phyloP scores from a whole-genome alignment of 2,888 invertebrate species.

The Acanthosepion pharaonis region DNA sequence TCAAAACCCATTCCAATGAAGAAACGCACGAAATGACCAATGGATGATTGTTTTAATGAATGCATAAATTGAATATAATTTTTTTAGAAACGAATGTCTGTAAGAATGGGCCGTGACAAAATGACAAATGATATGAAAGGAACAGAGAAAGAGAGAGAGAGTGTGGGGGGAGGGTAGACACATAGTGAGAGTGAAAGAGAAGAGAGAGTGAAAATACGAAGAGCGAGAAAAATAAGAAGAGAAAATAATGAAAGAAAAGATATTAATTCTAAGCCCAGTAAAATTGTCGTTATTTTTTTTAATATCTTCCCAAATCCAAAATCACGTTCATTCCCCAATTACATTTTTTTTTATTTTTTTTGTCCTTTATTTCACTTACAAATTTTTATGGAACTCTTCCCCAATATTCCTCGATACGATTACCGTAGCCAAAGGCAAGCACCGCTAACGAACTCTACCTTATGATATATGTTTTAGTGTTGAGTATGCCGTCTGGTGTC shows the following conservation, averaged over 20 bases:
- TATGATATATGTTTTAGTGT: too few relatives aligned
- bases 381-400: not conserved
- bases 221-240: too few relatives aligned
- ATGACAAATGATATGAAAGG: not conserved
- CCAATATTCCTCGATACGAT: not conserved
- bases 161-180: too few relatives aligned
- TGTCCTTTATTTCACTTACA: not conserved
- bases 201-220: too few relatives aligned
- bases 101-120: not conserved
- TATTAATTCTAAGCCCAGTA: not conserved
- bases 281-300: not conserved
- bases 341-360: not conserved
- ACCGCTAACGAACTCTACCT: too few relatives aligned
- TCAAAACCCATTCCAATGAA: not conserved
- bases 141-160: too few relatives aligned
- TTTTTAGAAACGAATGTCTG: not conserved
- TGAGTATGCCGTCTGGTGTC: too few relatives aligned
- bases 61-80: conserved; percentile 11
- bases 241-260: too few relatives aligned
- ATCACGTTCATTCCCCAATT: not conserved
- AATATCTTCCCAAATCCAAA: not conserved
- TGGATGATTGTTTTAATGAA: conserved; percentile 10
- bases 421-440: too few relatives aligned
- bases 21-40: not conserved
- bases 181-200: too few relatives aligned